Conservation (phyloP, 2,113 vertebrate genomes). For the Theristicus caerulescens region DNA sequence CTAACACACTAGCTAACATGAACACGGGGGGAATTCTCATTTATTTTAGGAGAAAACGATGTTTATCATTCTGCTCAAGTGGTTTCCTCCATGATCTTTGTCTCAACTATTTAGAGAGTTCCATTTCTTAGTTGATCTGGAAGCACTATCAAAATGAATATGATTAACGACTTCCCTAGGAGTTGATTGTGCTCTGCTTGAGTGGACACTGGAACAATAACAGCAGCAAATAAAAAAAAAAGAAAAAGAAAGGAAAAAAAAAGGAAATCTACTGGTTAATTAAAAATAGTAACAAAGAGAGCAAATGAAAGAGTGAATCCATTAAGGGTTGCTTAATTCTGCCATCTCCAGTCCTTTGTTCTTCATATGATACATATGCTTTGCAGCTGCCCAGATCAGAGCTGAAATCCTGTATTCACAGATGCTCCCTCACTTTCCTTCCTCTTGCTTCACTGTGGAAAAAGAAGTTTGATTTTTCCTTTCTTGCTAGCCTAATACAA, state of each 20-base stretch:
- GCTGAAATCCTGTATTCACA: constrained; percentile 1
- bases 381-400: constrained; percentile 10
- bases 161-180: background rate
- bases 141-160: background rate
- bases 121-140: background rate
- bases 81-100: background rate
- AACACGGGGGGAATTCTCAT: background rate
- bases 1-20: background rate
- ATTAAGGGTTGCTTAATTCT: background rate
- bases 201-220: background rate
- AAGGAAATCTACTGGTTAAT: background rate
- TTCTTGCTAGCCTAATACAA: background rate
- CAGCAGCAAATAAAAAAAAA: background rate
- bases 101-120: background rate
- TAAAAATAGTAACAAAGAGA: constrained; percentile 22
- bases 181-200: background rate
- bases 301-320: constrained; percentile 3
- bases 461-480: background rate
- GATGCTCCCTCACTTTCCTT: background rate
- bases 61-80: background rate
- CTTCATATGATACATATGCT: background rate
- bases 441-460: background rate
- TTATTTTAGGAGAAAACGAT: background rate
- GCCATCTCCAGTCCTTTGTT: constrained; percentile 22
- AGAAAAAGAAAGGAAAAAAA: background rate